A percentile compares a stretch with the other conserved stretches of the same genome.
phyloP scores from a whole-genome alignment of 2,113 vertebrate genomes.

The Xenopus borealis region DNA sequence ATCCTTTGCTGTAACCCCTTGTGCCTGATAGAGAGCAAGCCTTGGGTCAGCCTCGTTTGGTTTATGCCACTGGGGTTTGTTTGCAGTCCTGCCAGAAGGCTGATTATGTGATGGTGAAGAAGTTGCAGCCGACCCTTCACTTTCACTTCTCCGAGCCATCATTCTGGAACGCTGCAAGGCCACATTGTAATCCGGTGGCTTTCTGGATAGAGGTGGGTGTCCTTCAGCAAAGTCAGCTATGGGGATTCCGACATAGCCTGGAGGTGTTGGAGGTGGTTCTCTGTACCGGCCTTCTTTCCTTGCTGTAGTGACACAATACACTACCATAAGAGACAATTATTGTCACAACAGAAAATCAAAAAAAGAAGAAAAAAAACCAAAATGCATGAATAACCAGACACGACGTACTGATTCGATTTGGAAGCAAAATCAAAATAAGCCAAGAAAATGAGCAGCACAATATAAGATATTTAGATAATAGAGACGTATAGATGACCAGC shows the following conservation, averaged over 20 bases:
- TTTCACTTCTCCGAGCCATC: constrained; percentile 83
- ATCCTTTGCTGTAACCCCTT: constrained; percentile 74
- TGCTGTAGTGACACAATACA: constrained; percentile 62
- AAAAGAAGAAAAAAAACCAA: not conserved
- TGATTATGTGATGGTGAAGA: constrained; percentile 65
- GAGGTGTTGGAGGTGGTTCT: constrained; percentile 92
- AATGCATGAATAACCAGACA: not conserved
- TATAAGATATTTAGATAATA: too few species aligned
- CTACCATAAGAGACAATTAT: constrained; percentile 29
- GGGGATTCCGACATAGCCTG: constrained; percentile 90
- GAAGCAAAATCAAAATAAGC: too few species aligned
- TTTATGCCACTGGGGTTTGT: constrained; percentile 76
- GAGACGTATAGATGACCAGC: too few species aligned
- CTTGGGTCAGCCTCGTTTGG: constrained; percentile 72
- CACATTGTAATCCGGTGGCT: constrained; percentile 92
- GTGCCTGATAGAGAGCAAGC: constrained; percentile 64
- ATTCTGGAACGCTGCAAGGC: constrained; percentile 94
- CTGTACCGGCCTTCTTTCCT: constrained; percentile 92
- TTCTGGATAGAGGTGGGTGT: constrained; percentile 75
- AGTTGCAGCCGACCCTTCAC: constrained; percentile 55
- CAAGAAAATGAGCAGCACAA: too few species aligned
- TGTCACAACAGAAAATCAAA: constrained; percentile 28
- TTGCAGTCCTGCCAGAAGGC: constrained; percentile 55
- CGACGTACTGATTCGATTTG: too few species aligned
- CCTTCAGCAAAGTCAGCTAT: constrained; percentile 85